These are phyloP conservation scores for Arge pagana DNA, from an alignment of 2,888 invertebrate genomes.

Conservation along the genomic window DNA sequence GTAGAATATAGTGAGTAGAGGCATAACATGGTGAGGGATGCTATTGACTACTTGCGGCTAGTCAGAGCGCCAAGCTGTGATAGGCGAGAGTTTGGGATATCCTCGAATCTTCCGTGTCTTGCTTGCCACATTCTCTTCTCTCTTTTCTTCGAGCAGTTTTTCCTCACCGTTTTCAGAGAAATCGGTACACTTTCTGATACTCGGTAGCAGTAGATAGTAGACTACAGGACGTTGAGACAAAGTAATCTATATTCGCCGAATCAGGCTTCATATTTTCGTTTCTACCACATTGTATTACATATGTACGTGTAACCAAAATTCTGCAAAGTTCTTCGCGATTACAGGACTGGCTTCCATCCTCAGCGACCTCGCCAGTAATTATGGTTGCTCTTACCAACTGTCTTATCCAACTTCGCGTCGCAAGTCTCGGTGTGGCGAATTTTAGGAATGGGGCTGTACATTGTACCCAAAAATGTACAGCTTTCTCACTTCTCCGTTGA, in stretches of 20 bases:
- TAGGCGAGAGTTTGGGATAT: no score
- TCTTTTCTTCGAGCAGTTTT: constrained; percentile 7
- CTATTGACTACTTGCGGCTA: no score
- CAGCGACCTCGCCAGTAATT: neutral
- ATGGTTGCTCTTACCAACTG: constrained; percentile 4
- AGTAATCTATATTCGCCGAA: constrained; percentile 5
- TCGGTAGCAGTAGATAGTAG: neutral
- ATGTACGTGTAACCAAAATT: no score
- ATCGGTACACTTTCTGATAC: constrained; percentile 6
- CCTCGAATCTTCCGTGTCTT: constrained; percentile 16
- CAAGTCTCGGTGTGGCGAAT: neutral
- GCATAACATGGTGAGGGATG: constrained; percentile 5
- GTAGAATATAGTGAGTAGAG: no score
- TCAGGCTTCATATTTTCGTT: constrained; percentile 2
- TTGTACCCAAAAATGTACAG: no score
- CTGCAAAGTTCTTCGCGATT: neutral
- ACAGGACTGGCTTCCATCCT: neutral
- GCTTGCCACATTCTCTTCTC: constrained; percentile 9
- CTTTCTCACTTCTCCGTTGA: neutral
- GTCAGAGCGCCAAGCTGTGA: no score
- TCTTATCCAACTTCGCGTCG: neutral
- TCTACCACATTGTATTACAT: neutral
- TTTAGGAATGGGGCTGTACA: neutral
- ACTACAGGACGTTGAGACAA: neutral
- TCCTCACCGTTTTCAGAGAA: neutral